Percentiles rank a stretch among this genome's conserved stretches.
phyloP scores from a whole-genome alignment of 53 echinoderm and acorn worm genomes.

The Holothuria leucospilota region DNA sequence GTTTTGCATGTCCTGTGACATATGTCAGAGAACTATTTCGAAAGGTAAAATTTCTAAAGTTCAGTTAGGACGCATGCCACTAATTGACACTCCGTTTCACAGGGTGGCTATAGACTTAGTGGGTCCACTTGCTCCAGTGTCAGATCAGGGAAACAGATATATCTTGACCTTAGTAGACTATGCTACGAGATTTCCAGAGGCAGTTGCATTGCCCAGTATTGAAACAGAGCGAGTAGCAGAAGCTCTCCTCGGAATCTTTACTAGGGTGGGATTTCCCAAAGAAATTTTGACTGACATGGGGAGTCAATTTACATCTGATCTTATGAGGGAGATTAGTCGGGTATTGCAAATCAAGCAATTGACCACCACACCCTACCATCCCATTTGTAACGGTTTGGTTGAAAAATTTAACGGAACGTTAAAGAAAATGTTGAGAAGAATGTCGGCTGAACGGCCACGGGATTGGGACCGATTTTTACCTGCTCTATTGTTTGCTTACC shows the following conservation, averaged over 20 bases:
- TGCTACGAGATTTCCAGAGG: constrained; percentile 49
- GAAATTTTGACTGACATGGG: constrained; percentile 58
- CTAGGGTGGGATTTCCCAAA: constrained; percentile 49
- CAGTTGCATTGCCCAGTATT: constrained; percentile 44
- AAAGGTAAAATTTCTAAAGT: too few relatives aligned
- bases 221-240: constrained; percentile 55
- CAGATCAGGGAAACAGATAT: too few relatives aligned
- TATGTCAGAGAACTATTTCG: too few relatives aligned
- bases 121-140: too few relatives aligned
- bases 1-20: too few relatives aligned
- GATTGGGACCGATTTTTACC: constrained; percentile 20
- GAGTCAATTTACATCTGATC: constrained; percentile 50
- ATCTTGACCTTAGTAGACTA: too few relatives aligned
- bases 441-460: constrained; percentile 33
- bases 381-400: too few relatives aligned
- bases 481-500: constrained; percentile 5
- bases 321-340: constrained; percentile 45
- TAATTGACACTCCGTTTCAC: constrained; percentile 53
- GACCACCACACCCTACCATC: too few relatives aligned
- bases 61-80: constrained; percentile 32
- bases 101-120: too few relatives aligned
- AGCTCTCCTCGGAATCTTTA: constrained; percentile 54
- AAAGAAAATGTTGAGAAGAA: constrained; percentile 16
- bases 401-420: too few relatives aligned
- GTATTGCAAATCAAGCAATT: constrained; percentile 52